Evolutionary conservation across 2,113 vertebrate species (phyloP).

Genomic region (Ramphastos sulfuratus): DNA sequence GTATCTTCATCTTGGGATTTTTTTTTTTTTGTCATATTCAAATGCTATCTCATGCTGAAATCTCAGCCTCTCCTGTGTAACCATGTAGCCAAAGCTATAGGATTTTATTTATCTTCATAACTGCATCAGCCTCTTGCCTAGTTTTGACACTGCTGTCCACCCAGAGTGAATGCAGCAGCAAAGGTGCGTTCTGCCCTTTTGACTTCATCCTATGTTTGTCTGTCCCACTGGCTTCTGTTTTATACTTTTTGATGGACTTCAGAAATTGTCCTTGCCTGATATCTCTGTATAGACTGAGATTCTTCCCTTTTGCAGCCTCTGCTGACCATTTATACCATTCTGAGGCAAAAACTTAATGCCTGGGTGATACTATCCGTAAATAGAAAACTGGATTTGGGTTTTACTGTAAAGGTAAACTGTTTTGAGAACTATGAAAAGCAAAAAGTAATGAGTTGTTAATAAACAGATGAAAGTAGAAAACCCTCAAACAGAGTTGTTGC

Average conservation of each 20-base stretch:
- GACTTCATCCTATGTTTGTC: not conserved
- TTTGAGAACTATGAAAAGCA: not conserved
- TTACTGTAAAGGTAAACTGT: not conserved
- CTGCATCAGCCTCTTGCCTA: not conserved
- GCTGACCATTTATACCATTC: not conserved
- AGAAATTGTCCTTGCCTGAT: not conserved
- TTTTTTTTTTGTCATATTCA: fast-evolving
- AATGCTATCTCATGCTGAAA: not conserved
- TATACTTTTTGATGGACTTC: not conserved
- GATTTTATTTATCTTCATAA: not conserved
- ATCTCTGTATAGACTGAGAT: not conserved
- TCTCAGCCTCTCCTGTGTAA: not conserved
- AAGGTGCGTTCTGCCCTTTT: not conserved
- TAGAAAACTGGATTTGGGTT: not conserved
- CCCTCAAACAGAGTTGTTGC: not conserved
- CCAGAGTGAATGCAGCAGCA: not conserved
- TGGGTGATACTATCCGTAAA: not conserved
- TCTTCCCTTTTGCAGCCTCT: not conserved
- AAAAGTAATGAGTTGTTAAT: not conserved
- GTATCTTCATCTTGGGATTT: not conserved
- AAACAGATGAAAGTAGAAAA: not conserved
- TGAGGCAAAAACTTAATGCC: not conserved
- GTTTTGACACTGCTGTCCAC: not conserved
- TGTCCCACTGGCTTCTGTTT: not conserved
- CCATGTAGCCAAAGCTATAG: not conserved